Percentiles rank a stretch among this genome's conserved stretches.
phyloP scores from a whole-genome alignment of 2,113 vertebrate species.

The Daubentonia madagascariensis region DNA sequence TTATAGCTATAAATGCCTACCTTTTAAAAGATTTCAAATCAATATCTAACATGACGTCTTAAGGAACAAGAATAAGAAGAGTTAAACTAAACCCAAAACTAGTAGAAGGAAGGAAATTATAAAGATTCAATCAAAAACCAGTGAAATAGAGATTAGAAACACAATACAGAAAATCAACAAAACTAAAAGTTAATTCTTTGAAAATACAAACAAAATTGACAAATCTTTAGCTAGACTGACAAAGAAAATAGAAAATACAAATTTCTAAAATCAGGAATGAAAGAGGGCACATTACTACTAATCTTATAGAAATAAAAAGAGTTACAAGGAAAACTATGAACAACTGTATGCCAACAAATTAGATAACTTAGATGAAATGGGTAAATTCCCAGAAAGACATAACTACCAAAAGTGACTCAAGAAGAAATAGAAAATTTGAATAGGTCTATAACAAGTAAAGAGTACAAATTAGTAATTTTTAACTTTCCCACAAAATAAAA shows the following conservation, averaged over 20 bases:
- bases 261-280: not conserved
- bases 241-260: not conserved
- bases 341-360: not conserved
- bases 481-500: not conserved
- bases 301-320: not conserved
- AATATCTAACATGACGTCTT: not conserved
- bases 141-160: not conserved
- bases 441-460: not conserved
- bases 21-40: not conserved
- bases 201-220: conserved; percentile 6
- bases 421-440: not conserved
- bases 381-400: conserved; percentile 16
- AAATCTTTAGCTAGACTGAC: not conserved
- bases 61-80: not conserved
- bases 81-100: not conserved
- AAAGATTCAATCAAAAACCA: not conserved
- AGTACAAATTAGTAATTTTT: not conserved
- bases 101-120: not conserved
- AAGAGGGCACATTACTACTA: not conserved
- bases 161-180: not conserved
- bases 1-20: not conserved
- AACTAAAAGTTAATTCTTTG: not conserved
- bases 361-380: not conserved
- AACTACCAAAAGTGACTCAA: not conserved
- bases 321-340: not conserved